Base-by-base conservation (phyloP, 2,113 vertebrate genomes). In the Stigmatopora nigra region DNA sequence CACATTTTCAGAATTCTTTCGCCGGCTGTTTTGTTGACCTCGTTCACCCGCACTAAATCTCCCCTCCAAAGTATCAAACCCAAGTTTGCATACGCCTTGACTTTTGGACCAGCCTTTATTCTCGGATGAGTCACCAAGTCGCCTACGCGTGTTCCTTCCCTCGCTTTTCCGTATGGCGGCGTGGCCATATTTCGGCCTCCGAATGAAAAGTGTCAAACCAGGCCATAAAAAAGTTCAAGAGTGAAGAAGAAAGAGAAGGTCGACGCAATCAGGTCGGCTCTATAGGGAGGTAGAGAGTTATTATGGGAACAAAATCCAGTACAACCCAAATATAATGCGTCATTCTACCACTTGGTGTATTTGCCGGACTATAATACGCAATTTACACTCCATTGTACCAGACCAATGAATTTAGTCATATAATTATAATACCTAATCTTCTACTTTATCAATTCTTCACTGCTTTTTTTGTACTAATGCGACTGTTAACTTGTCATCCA, bases 231-330 rank as follows among this genome's bases (percentile, higher is more conserved):
- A 65, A 72, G 77, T 68, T 75, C 64, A 66, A 38, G 31, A 49
- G 65, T 51, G 58, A 53, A 65, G 20, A 5, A 41, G 17, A 41
- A 4, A 13, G 38, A 61, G 68, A 80, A 80, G 83, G 70, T 81
- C 70, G 63, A 22, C 49, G 63, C 64, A 87, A 85, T 41, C 75
- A 80, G 73, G 80, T 72, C 78, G 64, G 51, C 22, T 65, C 78
- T 68, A 16, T 45, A 64, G 77, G 74, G 85, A 74, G 60, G n/a
- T 41, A 13, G 9, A 49, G 49, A 3, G 17, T 31, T 46, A 20
- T 62, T 25, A 73, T 47, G 38, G 15, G 51, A 61, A 7, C n/a
- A 53, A 48, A 46, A 66, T 68, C n/a, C 45, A 35, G 61, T 35
- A 17, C 25, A 36, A 52, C 22, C 46, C 49, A 69, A 69, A 3